Conservation (phyloP, 2,113 vertebrate genomes). For the Haemorhous mexicanus region DNA sequence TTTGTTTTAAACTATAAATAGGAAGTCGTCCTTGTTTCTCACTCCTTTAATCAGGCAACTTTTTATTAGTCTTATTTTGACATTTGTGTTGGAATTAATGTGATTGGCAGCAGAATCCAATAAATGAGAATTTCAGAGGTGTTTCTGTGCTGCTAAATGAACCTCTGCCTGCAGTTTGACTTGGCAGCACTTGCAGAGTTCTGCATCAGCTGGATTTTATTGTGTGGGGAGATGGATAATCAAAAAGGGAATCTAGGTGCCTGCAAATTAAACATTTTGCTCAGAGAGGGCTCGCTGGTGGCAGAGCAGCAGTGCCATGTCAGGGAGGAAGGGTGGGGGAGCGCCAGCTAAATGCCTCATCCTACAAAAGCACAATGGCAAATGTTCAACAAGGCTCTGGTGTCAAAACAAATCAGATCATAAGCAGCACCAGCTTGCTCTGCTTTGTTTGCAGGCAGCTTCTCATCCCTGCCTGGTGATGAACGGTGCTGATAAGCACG, state of each 20-base stretch:
- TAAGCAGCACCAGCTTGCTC: neutral
- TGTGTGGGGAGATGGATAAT: conserved; percentile 55
- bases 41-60: conserved; percentile 2
- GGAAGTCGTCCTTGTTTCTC: neutral
- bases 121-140: conserved; percentile 52
- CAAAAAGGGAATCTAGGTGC: conserved; percentile 17
- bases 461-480: neutral
- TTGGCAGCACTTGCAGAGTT: conserved; percentile 43
- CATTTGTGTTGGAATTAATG: conserved; percentile 63
- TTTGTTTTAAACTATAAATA: neutral
- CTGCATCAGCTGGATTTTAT: conserved; percentile 60
- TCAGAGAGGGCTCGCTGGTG: neutral
- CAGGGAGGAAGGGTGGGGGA: neutral
- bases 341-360: neutral
- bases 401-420: conserved; percentile 34
- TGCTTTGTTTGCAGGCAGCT: conserved; percentile 17
- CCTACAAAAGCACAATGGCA: neutral
- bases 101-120: conserved; percentile 39
- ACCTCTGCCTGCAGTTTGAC: conserved; percentile 41
- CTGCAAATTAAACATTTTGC: conserved; percentile 44
- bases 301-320: neutral
- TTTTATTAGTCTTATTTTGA: conserved; percentile 49
- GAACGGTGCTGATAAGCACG: neutral
- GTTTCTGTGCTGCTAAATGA: conserved; percentile 23
- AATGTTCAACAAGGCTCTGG: neutral